Conservation (phyloP, 2,113 vertebrate species). For the Felis chaus region DNA sequence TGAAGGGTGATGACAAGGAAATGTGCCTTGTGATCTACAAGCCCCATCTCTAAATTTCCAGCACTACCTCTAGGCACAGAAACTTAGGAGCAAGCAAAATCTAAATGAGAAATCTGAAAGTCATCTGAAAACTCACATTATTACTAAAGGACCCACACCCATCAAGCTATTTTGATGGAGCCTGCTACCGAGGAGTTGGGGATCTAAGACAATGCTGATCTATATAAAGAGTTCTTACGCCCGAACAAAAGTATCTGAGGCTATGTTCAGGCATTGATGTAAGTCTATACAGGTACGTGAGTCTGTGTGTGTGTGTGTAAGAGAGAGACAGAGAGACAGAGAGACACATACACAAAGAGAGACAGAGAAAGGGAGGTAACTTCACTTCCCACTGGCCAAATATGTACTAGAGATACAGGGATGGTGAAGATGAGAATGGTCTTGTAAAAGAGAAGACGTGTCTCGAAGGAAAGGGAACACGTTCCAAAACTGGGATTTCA, state of each 20-base stretch:
- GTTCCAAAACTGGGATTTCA: not conserved
- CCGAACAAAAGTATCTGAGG: not conserved
- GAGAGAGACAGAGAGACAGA: not conserved
- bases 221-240: not conserved
- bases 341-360: not conserved
- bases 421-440: not conserved
- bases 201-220: not conserved
- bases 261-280: not conserved
- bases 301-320: not conserved
- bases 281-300: not conserved
- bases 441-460: not conserved
- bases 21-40: not conserved
- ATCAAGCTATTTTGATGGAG: not conserved
- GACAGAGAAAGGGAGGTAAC: not conserved
- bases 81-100: conserved; percentile 43
- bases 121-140: not conserved
- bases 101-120: conserved; percentile 31
- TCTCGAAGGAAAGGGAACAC: not conserved
- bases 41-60: not conserved
- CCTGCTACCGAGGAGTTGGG: not conserved
- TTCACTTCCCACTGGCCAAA: not conserved
- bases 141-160: not conserved
- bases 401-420: not conserved
- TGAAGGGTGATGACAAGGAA: not conserved
- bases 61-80: not conserved